phyloP scores from a whole-genome alignment of 2,888 invertebrate species.

The Papilio gigon region DNA sequence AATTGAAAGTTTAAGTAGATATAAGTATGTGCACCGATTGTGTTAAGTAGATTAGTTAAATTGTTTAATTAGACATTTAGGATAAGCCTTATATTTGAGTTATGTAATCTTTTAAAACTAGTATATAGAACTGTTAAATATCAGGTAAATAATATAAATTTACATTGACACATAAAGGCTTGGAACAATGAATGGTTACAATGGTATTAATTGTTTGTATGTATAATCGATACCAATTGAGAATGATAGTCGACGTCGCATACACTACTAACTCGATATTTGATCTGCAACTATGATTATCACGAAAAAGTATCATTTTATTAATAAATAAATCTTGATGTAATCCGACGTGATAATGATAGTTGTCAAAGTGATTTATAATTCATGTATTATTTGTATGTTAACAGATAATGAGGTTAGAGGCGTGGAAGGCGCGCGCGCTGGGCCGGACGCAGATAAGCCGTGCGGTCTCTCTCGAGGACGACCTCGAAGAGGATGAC shows the following conservation, averaged over 20 bases:
- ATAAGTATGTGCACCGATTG: slow-evolving; percentile 1
- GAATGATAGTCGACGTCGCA: no score
- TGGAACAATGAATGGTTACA: not conserved
- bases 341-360: slow-evolving; percentile 17
- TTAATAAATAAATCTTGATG: no score
- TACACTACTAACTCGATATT: not conserved
- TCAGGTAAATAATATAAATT: not conserved
- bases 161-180: not conserved
- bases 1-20: slow-evolving; percentile 15
- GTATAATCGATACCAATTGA: not conserved
- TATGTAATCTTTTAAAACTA: not conserved
- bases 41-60: slow-evolving; percentile 8
- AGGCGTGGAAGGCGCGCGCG: slow-evolving; percentile 84
- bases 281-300: slow-evolving; percentile 16
- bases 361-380: not conserved
- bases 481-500: slow-evolving; percentile 73
- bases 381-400: not conserved
- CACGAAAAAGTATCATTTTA: not conserved
- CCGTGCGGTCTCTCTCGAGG: slow-evolving; percentile 70
- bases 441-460: slow-evolving; percentile 72
- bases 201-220: not conserved
- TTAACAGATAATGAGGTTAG: slow-evolving; percentile 87
- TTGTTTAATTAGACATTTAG: slow-evolving; percentile 28
- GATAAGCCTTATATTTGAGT: not conserved
- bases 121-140: no score